Percentiles rank a stretch among this genome's conserved stretches.
phyloP scores from a whole-genome alignment of 2,888 invertebrate species.

The Lasioglossum vierecki region DNA sequence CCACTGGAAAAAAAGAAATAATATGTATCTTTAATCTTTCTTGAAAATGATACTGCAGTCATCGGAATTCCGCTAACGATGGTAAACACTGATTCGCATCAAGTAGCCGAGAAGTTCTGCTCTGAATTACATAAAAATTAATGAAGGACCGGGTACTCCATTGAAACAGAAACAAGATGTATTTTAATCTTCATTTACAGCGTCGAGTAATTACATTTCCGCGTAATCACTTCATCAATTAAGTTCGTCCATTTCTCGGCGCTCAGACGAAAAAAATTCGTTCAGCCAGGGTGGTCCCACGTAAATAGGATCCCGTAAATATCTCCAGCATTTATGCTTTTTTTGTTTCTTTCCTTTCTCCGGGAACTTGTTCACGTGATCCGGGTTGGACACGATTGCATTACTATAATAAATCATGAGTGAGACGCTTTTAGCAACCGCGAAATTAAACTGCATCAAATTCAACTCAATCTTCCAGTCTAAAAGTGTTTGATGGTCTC shows the following conservation, averaged over 20 bases:
- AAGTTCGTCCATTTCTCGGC: background rate
- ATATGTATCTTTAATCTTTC: background rate
- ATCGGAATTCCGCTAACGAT: background rate
- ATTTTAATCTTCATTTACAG: background rate
- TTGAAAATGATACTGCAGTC: background rate
- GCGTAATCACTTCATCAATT: background rate
- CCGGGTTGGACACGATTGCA: slow-evolving; percentile 1
- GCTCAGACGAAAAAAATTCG: background rate
- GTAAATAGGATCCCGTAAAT: background rate
- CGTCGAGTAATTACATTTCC: background rate
- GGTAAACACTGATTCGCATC: background rate
- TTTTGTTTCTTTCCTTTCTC: background rate
- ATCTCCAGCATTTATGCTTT: background rate
- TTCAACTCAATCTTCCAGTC: background rate
- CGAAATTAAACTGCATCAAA: background rate
- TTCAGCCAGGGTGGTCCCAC: background rate
- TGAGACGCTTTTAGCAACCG: background rate
- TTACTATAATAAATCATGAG: slow-evolving; percentile 1
- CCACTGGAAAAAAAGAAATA: background rate
- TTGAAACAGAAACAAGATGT: background rate
- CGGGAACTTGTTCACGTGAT: background rate
- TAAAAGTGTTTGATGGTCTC: background rate
- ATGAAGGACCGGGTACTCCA: background rate
- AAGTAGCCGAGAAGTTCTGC: background rate
- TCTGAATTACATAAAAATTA: background rate